These are phyloP conservation scores for Monochamus saltuarius DNA, from an alignment of 1,140 invertebrate genomes.

Conservation along the genomic window DNA sequence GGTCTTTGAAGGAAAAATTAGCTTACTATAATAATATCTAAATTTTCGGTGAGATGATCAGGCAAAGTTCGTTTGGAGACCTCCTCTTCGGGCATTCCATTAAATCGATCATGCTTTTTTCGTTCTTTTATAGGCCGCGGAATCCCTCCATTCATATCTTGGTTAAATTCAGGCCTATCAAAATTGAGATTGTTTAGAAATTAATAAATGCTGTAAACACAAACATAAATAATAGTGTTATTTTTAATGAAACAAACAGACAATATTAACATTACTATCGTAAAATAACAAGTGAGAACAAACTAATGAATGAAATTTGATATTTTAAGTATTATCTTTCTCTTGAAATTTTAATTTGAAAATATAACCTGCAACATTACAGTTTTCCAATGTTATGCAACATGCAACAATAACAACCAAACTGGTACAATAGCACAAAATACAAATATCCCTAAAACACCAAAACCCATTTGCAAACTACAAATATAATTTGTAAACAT, in stretches of 20 bases:
- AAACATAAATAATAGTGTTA: conserved; percentile 18
- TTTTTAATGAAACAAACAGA: not conserved
- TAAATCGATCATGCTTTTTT: conserved; percentile 94
- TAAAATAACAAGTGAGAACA: not conserved
- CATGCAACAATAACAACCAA: no score
- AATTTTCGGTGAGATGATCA: conserved; percentile 87
- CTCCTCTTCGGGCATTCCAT: conserved; percentile 96
- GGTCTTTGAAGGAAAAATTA: conserved; percentile 25
- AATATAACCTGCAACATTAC: no score
- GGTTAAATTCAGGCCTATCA: conserved; percentile 63
- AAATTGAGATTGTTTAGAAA: conserved; percentile 39
- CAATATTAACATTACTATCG: not conserved
- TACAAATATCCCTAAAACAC: no score
- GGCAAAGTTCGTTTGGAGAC: conserved; percentile 89
- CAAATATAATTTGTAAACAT: no score
- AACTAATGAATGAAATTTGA: no score
- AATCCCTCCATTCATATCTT: conserved; percentile 63
- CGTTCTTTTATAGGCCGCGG: conserved; percentile 77
- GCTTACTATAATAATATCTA: conserved; percentile 98
- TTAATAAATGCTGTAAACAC: conserved; percentile 24
- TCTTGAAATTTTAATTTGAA: no score
- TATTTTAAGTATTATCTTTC: no score
- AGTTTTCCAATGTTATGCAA: no score
- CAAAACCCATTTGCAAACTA: no score
- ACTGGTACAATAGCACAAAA: no score